Conservation (phyloP, 1,140 invertebrate genomes). For the Harlomillsia oculata region DNA sequence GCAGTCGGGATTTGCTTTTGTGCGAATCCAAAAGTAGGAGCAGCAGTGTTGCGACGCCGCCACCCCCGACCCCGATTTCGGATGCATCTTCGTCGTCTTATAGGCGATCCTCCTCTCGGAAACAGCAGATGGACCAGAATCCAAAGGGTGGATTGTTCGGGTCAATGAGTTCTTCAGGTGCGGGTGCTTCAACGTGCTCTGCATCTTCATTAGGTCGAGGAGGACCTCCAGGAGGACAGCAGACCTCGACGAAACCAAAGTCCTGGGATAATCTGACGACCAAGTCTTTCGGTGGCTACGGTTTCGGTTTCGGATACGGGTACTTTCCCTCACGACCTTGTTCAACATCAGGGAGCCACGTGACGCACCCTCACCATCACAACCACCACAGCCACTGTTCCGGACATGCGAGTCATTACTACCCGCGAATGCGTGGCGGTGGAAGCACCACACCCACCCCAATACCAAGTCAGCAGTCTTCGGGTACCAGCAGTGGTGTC, state of each 20-base stretch:
- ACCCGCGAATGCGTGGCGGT: background rate
- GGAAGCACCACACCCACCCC: background rate
- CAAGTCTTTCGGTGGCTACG: slow-evolving; percentile 36
- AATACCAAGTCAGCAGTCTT: background rate
- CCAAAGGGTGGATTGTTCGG: no score
- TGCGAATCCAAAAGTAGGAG: no score
- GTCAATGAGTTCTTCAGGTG: no score
- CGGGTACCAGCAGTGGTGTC: background rate
- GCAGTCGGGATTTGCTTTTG: slow-evolving; percentile 30
- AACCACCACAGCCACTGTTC: slow-evolving; percentile 35
- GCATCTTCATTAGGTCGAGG: background rate
- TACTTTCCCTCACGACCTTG: slow-evolving; percentile 33
- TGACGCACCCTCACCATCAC: slow-evolving; percentile 34
- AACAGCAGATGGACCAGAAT: no score
- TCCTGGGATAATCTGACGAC: slow-evolving; percentile 34
- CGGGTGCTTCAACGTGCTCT: no score
- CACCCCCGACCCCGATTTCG: no score
- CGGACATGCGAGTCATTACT: background rate
- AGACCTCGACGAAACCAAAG: slow-evolving; percentile 22
- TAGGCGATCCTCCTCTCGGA: no score
- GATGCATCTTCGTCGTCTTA: no score
- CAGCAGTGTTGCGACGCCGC: no score
- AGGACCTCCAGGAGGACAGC: background rate
- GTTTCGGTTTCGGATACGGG: slow-evolving; percentile 36
- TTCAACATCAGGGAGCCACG: slow-evolving; percentile 20